Evolutionary conservation across 2,888 invertebrate species (phyloP).

Genomic region (Epiblema foenella): DNA sequence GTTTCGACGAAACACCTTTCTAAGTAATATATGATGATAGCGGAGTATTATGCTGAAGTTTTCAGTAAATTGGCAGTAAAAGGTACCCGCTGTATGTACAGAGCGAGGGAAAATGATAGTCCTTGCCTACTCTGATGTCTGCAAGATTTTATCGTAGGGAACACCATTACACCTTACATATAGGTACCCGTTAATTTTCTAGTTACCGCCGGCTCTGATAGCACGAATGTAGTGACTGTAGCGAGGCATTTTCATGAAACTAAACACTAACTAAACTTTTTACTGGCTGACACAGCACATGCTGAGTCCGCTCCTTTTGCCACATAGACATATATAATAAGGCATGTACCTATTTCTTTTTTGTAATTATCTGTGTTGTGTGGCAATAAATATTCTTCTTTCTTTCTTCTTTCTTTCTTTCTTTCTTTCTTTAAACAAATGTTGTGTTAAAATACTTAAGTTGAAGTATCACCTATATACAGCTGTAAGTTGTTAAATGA

Average conservation of each 20-base stretch:
- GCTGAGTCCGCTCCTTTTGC: no score
- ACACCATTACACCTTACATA: constrained; percentile 22
- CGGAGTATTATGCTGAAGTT: constrained; percentile 42
- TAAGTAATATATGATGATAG: constrained; percentile 45
- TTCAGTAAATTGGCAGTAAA: constrained; percentile 43
- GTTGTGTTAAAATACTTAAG: neutral
- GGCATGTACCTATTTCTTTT: no score
- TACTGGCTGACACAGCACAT: no score
- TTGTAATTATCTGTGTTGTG: no score
- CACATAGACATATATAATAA: no score
- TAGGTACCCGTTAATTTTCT: constrained; percentile 26
- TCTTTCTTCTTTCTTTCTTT: no score
- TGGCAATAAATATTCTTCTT: no score
- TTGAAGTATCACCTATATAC: neutral
- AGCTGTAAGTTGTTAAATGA: constrained; percentile 2
- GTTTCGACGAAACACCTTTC: constrained; percentile 43
- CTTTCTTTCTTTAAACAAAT: no score
- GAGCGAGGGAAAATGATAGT: constrained; percentile 36
- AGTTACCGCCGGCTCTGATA: constrained; percentile 8
- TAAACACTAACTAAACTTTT: no score
- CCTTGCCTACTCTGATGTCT: constrained; percentile 36
- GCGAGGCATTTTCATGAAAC: neutral
- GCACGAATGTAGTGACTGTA: constrained; percentile 3
- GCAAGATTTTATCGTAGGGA: constrained; percentile 38
- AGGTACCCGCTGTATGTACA: constrained; percentile 28